These are phyloP conservation scores for Melanotaenia nigrans DNA, from an alignment of 2,797 vertebrate genomes.

Conservation along the genomic window DNA sequence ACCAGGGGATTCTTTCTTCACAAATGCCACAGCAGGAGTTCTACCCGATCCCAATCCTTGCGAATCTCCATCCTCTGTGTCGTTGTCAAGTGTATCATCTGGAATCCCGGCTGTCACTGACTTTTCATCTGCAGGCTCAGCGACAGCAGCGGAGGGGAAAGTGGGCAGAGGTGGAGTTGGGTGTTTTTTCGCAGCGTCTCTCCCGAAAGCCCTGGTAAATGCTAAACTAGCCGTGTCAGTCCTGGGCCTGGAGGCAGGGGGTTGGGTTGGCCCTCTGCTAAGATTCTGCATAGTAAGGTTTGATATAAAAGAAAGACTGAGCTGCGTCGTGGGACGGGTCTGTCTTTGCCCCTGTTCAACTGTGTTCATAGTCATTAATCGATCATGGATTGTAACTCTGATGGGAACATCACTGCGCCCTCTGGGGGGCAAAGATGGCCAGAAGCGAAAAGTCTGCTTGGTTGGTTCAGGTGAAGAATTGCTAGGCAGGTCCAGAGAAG, in stretches of 20 bases:
- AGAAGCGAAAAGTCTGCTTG: constrained; percentile 52
- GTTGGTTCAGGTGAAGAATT: constrained; percentile 52
- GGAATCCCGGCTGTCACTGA: constrained; percentile 7
- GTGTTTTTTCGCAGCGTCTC: constrained; percentile 43
- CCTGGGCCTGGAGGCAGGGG: constrained; percentile 57
- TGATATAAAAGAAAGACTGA: constrained; percentile 41
- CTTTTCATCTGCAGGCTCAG: constrained; percentile 34
- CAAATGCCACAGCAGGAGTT: constrained; percentile 27
- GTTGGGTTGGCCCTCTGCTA: constrained; percentile 48
- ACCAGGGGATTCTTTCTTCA: constrained; percentile 38
- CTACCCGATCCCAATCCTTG: constrained; percentile 68
- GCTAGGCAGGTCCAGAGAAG: constrained; percentile 39
- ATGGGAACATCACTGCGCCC: constrained; percentile 71
- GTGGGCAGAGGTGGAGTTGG: constrained; percentile 41
- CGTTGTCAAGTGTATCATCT: constrained; percentile 34
- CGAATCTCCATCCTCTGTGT: constrained; percentile 45
- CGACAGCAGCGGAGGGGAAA: constrained; percentile 31
- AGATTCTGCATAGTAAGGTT: constrained; percentile 50
- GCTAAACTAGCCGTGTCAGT: constrained; percentile 58
- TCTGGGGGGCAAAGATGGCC: constrained; percentile 60
- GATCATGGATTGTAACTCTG: constrained; percentile 49
- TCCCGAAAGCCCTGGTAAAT: constrained; percentile 34
- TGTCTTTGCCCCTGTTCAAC: constrained; percentile 38
- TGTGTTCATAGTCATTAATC: constrained; percentile 33
- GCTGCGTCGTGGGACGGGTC: constrained; percentile 38